phyloP scores from a whole-genome alignment of 1,140 invertebrate genomes.

The Venturia canescens region DNA sequence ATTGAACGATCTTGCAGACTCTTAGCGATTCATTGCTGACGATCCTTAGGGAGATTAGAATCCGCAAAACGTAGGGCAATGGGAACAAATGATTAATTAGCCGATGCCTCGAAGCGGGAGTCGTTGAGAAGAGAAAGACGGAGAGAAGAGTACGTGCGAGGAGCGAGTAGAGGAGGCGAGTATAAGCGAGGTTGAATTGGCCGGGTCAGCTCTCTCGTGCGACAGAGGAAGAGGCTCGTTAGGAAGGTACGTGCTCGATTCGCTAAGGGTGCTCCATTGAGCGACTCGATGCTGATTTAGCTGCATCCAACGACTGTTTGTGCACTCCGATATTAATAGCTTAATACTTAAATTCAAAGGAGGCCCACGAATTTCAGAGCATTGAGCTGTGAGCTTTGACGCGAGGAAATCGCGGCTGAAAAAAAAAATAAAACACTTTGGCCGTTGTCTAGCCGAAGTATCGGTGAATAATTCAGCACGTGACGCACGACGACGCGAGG shows the following conservation, averaged over 20 bases:
- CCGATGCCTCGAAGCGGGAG: neutral
- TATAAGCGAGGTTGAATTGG: slow-evolving; percentile 7
- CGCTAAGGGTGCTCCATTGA: slow-evolving; percentile 2
- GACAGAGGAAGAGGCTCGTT: slow-evolving; percentile 36
- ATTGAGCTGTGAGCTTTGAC: neutral
- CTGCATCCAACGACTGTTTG: slow-evolving; percentile 11
- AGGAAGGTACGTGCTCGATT: slow-evolving; percentile 12
- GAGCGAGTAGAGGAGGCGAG: neutral
- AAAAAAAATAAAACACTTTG: slow-evolving; percentile 5
- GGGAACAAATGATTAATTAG: neutral
- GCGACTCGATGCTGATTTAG: slow-evolving; percentile 31
- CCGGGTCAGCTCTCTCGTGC: neutral
- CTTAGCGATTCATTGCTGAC: neutral
- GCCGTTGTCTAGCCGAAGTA: slow-evolving; percentile 28
- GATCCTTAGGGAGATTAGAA: neutral
- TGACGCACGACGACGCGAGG: neutral
- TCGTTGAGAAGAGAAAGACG: neutral
- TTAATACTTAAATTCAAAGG: too few species aligned
- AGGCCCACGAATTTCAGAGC: too few species aligned
- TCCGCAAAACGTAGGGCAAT: too few species aligned
- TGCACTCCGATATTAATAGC: too few species aligned
- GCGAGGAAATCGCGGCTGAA: too few species aligned
- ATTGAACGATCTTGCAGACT: too few species aligned
- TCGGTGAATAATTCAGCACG: slow-evolving; percentile 24
- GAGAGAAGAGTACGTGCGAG: neutral